Evolutionary conservation across 1,140 invertebrate species (phyloP).

Genomic region (Eriocheir sinensis): DNA sequence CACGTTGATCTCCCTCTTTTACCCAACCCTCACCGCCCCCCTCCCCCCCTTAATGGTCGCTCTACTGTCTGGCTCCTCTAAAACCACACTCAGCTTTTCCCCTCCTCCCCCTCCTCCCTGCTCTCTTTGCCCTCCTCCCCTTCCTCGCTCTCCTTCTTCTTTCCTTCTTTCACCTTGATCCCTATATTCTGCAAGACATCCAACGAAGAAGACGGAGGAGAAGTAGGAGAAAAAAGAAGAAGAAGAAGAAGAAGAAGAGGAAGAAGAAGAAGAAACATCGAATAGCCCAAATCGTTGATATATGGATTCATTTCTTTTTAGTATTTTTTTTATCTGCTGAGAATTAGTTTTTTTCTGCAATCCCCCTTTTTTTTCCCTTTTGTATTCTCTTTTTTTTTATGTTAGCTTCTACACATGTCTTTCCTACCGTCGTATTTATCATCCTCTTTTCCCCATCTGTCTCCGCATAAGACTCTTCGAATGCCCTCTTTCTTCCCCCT

Average conservation of each 20-base stretch:
- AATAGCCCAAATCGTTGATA: background rate
- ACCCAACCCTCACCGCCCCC: background rate
- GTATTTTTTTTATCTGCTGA: background rate
- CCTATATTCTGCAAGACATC: too few species aligned
- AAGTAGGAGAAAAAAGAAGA: background rate
- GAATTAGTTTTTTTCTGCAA: too few species aligned
- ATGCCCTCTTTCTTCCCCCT: background rate
- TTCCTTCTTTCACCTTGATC: background rate
- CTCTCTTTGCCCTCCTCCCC: too few species aligned
- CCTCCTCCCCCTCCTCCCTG: too few species aligned
- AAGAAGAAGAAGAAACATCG: background rate
- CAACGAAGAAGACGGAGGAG: background rate
- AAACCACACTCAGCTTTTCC: too few species aligned
- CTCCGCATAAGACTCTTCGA: too few species aligned
- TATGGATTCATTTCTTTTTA: background rate
- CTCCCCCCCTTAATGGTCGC: too few species aligned
- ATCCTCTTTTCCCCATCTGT: too few species aligned
- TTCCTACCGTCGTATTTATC: too few species aligned
- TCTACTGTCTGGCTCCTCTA: background rate
- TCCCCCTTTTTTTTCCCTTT: background rate
- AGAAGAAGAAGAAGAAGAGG: background rate
- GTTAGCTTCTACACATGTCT: too few species aligned
- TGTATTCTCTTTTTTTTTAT: background rate
- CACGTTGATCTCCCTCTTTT: constrained; percentile 2
- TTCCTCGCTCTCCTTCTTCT: background rate